Base-by-base conservation (phyloP, 2,113 vertebrate genomes). In the Junco hyemalis region DNA sequence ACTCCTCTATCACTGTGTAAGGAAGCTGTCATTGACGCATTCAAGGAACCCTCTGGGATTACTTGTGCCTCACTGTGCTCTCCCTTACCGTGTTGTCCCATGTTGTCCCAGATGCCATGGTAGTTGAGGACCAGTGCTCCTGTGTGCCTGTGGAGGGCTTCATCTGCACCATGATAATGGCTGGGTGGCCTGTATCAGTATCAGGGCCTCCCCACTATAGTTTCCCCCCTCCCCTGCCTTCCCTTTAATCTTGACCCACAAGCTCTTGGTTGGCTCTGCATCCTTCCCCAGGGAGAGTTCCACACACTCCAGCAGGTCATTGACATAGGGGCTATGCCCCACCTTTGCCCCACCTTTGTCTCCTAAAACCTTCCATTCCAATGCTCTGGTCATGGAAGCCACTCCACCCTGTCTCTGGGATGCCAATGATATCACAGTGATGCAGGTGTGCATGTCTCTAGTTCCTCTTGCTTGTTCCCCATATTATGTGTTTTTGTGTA, bases 181-280 rank as follows among this genome's bases (percentile, higher is more conserved):
- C 21, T 25, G 16, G 21, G 50, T 21, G 33, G 26, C 61, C 50
- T 21, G 28, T 13, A 33, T 25, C n/a, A 57, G 64, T 26, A n/a
- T n/a, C n/a, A n/a, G n/a, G n/a, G n/a, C n/a, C n/a, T n/a, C 17
- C 11, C 14, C 26, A 26, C 10, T 38, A 8, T 0, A 33, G n/a
- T 23, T 35, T 47, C 19, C 11, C 5, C 40, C 2, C 5, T 38
- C 48, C 48, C 18, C 28, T 64, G 14, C 19, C 40, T 28, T 84
- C 22, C 33, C 40, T 65, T 40, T 40, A 12, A n/a, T 40, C 40
- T 64, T 64, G n/a, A 23, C 14, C 6, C 28, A n/a, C 18, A 47
- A 23, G 12, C 6, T 38, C 69, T 54, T 3, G 4, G 28, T 14
- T 73, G 22, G 28, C 9, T 64, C 29, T 3, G 2, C n/a, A n/a